Conservation (phyloP, 37 sponge, comb jelly and placozoan species). For the Amphimedon queenslandica region DNA sequence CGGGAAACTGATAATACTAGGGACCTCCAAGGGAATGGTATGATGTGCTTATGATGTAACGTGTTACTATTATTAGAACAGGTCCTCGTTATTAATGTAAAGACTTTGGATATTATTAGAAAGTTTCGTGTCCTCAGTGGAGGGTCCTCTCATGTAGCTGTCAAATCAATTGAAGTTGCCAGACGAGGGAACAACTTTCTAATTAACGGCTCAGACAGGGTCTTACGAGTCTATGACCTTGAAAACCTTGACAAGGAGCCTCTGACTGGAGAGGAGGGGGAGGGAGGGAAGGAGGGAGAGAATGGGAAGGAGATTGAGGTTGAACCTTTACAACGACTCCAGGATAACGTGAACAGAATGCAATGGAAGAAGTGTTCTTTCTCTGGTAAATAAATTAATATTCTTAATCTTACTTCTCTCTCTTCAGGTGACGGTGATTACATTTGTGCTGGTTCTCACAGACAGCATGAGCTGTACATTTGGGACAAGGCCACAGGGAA, state of each 20-base stretch:
- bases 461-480: constrained; percentile 94
- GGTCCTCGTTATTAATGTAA: constrained; percentile 69
- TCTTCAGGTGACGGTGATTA: constrained; percentile 97
- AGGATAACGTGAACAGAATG: constrained; percentile 90
- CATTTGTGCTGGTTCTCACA: constrained; percentile 86
- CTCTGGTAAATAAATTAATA: not conserved
- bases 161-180: constrained; percentile 90
- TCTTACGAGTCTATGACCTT: constrained; percentile 88
- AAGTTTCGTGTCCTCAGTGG: constrained; percentile 9
- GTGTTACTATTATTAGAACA: not conserved
- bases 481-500: constrained; percentile 92
- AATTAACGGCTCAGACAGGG: constrained; percentile 90
- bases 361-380: not conserved
- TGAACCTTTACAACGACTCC: constrained; percentile 89
- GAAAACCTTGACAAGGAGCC: constrained; percentile 60
- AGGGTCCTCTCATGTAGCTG: constrained; percentile 18
- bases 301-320: constrained; percentile 33
- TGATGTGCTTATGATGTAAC: no score
- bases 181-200: constrained; percentile 87
- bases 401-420: constrained; percentile 42
- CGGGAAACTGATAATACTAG: constrained; percentile 79
- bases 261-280: no score
- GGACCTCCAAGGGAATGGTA: constrained; percentile 87
- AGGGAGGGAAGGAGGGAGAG: constrained; percentile 35
- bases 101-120: constrained; percentile 21